phyloP scores from a whole-genome alignment of 2,888 invertebrate genomes.

The Ochropacha duplaris region DNA sequence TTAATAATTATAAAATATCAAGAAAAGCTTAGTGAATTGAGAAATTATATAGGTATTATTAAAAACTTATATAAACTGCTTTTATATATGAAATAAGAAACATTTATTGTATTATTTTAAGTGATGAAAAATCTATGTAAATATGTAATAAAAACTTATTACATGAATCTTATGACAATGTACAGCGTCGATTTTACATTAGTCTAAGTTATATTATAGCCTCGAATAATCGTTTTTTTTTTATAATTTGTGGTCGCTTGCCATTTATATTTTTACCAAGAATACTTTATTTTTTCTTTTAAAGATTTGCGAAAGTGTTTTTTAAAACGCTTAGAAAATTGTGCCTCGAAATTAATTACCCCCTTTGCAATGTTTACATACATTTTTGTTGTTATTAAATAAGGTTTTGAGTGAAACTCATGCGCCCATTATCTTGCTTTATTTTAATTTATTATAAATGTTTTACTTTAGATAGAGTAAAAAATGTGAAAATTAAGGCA shows the following conservation, averaged over 20 bases:
- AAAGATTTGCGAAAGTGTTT: neutral
- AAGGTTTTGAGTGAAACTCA: conserved; percentile 73
- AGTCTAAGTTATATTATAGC: conserved; percentile 33
- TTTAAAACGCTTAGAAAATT: neutral
- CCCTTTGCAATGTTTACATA: conserved; percentile 12
- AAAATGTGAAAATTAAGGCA: conserved; percentile 26
- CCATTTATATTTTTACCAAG: conserved; percentile 42
- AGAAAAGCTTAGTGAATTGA: neutral
- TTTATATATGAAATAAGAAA: neutral
- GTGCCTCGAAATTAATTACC: conserved; percentile 2
- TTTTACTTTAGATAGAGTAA: conserved; percentile 25
- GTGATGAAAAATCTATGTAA: conserved; percentile 45
- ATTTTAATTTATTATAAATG: conserved; percentile 58
- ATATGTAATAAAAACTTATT: conserved; percentile 32
- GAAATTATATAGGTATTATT: neutral
- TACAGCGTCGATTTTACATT: conserved; percentile 39
- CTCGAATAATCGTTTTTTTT: conserved; percentile 55
- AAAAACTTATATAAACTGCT: neutral
- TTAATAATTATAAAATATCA: neutral
- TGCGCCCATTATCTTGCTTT: conserved; percentile 65
- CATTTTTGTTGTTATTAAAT: conserved; percentile 32
- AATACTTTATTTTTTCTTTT: conserved; percentile 28
- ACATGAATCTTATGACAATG: conserved; percentile 41
- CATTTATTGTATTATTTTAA: conserved; percentile 10
- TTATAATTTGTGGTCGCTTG: conserved; percentile 49